These are phyloP conservation scores for honey bee (Apis mellifera) DNA, from an alignment of 1,140 invertebrate species.

Conservation along the genomic window Amel_HAv3.1 CM009934.2:3313501-3314000, in stretches of 20 bases:
- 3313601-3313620: slow-evolving; percentile 76
- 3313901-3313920: background rate
- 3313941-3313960: background rate
- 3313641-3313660: slow-evolving; percentile 58
- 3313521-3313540: slow-evolving; percentile 38
- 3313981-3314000: background rate
- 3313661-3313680: slow-evolving; percentile 71
- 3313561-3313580: slow-evolving; percentile 79
- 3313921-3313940: background rate
- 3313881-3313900: background rate
- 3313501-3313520: slow-evolving; percentile 62
- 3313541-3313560: slow-evolving; percentile 67
- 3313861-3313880: background rate
- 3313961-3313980: background rate
- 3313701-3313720: slow-evolving; percentile 48
- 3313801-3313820: background rate
- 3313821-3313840: background rate
- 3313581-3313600: slow-evolving; percentile 78
- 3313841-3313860: too few species aligned
- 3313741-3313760: too few species aligned
- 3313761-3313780: background rate
- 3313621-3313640: slow-evolving; percentile 72
- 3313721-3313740: background rate
- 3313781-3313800: too few species aligned
- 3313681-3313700: slow-evolving; percentile 68